Conservation (phyloP, 1,140 invertebrate species). For the Lucilia cuprina region DNA sequence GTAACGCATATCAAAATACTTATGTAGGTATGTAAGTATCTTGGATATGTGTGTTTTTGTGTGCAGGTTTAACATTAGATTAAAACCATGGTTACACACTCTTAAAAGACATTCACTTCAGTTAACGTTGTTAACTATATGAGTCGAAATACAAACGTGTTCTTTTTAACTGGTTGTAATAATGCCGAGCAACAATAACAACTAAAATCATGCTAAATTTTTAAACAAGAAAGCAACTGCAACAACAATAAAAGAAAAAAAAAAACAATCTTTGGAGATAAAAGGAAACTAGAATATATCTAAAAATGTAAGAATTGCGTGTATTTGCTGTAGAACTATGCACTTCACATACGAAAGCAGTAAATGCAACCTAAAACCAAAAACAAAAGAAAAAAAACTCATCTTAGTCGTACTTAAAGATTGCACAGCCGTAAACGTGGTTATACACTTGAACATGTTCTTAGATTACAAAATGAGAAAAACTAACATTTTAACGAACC, state of each 20-base stretch:
- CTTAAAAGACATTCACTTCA: conserved; percentile 1
- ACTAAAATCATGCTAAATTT: background rate
- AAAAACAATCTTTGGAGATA: too few species aligned
- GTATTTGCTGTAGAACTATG: background rate
- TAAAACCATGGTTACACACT: conserved; percentile 6
- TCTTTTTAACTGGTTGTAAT: conserved; percentile 7
- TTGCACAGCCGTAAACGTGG: background rate
- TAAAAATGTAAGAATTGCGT: conserved; percentile 11
- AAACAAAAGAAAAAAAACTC: background rate
- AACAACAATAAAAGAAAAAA: background rate
- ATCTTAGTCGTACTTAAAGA: background rate
- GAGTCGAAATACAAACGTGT: background rate
- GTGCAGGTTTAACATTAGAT: background rate
- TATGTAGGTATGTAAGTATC: too few species aligned
- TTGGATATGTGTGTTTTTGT: too few species aligned
- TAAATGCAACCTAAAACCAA: background rate
- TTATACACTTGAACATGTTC: conserved; percentile 30
- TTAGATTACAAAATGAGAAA: conserved; percentile 18
- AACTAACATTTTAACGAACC: background rate
- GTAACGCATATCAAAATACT: too few species aligned
- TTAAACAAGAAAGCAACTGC: background rate
- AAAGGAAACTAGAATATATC: background rate
- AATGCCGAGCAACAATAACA: background rate
- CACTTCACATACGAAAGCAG: background rate
- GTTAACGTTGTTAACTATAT: background rate